phyloP scores from a whole-genome alignment of 1,140 invertebrate species.

The Rhagoletis zephyria region DNA sequence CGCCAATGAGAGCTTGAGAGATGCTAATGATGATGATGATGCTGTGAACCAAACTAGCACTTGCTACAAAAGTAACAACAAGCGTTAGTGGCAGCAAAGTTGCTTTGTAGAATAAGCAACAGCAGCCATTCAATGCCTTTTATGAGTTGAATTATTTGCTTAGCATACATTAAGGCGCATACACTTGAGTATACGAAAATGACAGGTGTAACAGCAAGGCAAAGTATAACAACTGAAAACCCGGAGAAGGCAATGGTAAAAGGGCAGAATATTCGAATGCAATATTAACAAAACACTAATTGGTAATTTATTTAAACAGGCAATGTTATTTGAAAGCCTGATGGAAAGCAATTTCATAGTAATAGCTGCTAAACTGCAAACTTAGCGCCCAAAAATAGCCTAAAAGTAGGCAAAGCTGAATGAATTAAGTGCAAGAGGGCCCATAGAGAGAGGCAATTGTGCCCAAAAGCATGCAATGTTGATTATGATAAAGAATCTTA shows the following conservation, averaged over 20 bases:
- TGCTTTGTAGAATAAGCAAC: background rate
- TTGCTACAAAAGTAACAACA: background rate
- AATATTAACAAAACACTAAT: conserved; percentile 8
- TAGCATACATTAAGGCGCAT: conserved; percentile 42
- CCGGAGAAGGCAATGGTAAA: background rate
- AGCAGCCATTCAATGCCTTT: background rate
- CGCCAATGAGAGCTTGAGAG: background rate
- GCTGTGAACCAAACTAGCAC: background rate
- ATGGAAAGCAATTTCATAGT: conserved; percentile 18
- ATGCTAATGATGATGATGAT: conserved; percentile 44
- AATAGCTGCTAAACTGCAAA: background rate
- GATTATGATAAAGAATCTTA: no score
- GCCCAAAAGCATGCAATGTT: background rate
- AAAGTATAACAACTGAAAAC: background rate
- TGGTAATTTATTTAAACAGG: conserved; percentile 40
- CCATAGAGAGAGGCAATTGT: no score
- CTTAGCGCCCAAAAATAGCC: background rate
- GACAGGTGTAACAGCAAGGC: background rate
- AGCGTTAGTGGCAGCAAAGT: background rate
- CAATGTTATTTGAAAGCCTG: background rate
- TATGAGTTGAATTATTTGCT: conserved; percentile 45
- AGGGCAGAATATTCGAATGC: background rate
- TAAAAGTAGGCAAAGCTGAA: background rate
- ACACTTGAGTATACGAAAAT: conserved; percentile 14
- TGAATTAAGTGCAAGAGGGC: no score